These are phyloP conservation scores for Brachionus rubens DNA, from an alignment of 1,140 invertebrate species.

Conservation along the genomic window DNA sequence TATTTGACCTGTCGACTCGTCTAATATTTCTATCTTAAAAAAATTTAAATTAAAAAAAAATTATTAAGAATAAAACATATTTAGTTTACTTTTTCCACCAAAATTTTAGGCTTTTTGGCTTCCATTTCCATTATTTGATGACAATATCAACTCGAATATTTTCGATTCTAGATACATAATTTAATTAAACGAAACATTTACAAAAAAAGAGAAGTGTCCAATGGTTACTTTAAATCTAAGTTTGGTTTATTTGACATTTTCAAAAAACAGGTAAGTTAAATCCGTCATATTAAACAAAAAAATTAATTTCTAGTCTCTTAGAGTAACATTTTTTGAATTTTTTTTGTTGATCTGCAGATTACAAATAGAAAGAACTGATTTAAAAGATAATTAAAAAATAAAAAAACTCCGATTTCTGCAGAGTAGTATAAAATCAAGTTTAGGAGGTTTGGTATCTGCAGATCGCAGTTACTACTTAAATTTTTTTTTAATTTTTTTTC, in stretches of 20 bases:
- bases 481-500: too few species aligned
- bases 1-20: conserved; percentile 40
- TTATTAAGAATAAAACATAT: not conserved
- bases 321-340: not conserved
- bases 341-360: conserved; percentile 9
- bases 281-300: too few species aligned
- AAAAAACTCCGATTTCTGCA: not conserved
- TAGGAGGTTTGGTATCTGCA: conserved; percentile 29
- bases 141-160: not conserved
- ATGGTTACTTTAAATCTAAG: too few species aligned
- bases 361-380: conserved; percentile 2
- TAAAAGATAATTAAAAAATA: conserved; percentile 8
- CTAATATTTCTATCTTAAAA: conserved; percentile 41
- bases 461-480: conserved; percentile 3
- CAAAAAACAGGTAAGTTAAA: too few species aligned
- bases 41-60: not conserved
- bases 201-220: too few species aligned
- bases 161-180: too few species aligned
- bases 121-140: not conserved
- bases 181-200: too few species aligned
- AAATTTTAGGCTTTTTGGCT: conserved; percentile 33
- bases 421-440: conserved; percentile 39
- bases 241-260: too few species aligned
- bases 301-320: too few species aligned
- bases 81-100: conserved; percentile 14